A percentile compares a stretch with the other conserved stretches of the same genome.
Evolutionary conservation across 2,888 invertebrate species (phyloP).

Genomic region (Ectobius pallidus): DNA sequence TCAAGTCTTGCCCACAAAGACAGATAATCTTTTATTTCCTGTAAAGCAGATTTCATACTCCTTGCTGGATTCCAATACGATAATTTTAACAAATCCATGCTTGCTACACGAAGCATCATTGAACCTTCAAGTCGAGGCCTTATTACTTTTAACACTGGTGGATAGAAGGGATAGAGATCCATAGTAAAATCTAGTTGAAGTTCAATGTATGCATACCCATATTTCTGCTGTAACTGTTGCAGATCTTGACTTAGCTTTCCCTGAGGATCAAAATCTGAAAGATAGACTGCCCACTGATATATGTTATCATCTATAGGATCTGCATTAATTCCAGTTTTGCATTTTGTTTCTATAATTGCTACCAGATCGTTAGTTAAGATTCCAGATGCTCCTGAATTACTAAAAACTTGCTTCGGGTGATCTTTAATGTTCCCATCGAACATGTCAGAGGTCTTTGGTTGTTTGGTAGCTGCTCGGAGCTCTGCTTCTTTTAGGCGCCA

Average conservation of each 20-base stretch:
- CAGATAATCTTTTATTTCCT: slow-evolving; percentile 51
- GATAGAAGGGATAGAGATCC: slow-evolving; percentile 54
- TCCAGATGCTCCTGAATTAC: slow-evolving; percentile 52
- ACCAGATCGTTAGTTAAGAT: slow-evolving; percentile 53
- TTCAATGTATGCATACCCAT: slow-evolving; percentile 52
- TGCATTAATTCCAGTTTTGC: slow-evolving; percentile 49
- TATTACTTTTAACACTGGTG: slow-evolving; percentile 52
- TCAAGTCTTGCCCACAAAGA: slow-evolving; percentile 51
- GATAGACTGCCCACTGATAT: slow-evolving; percentile 51
- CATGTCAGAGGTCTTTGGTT: slow-evolving; percentile 44
- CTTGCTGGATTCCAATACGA: slow-evolving; percentile 53
- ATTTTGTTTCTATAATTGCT: slow-evolving; percentile 49
- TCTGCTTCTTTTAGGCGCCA: slow-evolving; percentile 45
- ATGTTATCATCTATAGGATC: slow-evolving; percentile 53
- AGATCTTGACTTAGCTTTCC: slow-evolving; percentile 49
- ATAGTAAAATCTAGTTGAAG: slow-evolving; percentile 53
- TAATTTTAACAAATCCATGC: slow-evolving; percentile 51
- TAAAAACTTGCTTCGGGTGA: slow-evolving; percentile 50
- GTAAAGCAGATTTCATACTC: slow-evolving; percentile 51
- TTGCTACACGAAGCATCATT: slow-evolving; percentile 44
- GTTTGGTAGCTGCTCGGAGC: slow-evolving; percentile 41
- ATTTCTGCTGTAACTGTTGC: slow-evolving; percentile 46
- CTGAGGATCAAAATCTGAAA: slow-evolving; percentile 48
- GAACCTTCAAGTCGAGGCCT: slow-evolving; percentile 51
- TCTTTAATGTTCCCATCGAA: slow-evolving; percentile 41